Evolutionary conservation across 2,888 invertebrate species (phyloP).

Genomic region (Drosophila prolongata): DNA sequence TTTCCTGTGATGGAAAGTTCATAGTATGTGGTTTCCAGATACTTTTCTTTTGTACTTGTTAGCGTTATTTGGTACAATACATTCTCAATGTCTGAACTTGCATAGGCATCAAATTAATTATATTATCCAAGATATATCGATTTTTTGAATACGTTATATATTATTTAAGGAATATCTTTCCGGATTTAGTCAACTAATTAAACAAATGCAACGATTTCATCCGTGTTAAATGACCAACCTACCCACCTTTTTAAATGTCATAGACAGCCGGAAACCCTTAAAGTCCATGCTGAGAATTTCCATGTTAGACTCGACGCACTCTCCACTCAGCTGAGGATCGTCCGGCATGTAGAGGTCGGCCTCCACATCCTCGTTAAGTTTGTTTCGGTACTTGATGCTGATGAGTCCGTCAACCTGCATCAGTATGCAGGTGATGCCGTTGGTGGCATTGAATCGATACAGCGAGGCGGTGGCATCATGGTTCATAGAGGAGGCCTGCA

Average conservation of each 20-base stretch:
- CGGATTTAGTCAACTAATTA: too few species aligned
- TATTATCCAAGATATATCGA: not conserved
- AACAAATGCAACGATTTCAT: not conserved
- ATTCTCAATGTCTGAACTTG: not conserved
- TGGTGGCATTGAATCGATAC: conserved; percentile 89
- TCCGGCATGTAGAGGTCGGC: conserved; percentile 91
- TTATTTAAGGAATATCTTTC: too few species aligned
- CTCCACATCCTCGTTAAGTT: conserved; percentile 87
- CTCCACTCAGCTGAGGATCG: conserved; percentile 89
- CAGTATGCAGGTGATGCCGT: conserved; percentile 91
- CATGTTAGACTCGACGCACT: conserved; percentile 90
- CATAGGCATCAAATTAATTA: not conserved
- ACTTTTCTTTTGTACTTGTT: not conserved
- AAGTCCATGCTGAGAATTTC: conserved; percentile 90
- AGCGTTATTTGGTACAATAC: not conserved
- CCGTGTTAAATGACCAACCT: not conserved
- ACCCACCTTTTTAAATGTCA: conserved; percentile 92
- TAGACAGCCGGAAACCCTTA: conserved; percentile 90
- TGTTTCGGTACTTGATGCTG: conserved; percentile 89
- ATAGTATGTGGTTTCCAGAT: not conserved
- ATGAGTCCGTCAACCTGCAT: conserved; percentile 89
- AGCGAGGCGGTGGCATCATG: conserved; percentile 85
- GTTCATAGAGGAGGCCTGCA: conserved; percentile 81
- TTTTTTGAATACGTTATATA: not conserved
- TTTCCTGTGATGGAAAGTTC: not conserved